These are phyloP conservation scores for Anguilla obscura DNA, from an alignment of 2,797 vertebrate genomes.

Conservation along the genomic window DNA sequence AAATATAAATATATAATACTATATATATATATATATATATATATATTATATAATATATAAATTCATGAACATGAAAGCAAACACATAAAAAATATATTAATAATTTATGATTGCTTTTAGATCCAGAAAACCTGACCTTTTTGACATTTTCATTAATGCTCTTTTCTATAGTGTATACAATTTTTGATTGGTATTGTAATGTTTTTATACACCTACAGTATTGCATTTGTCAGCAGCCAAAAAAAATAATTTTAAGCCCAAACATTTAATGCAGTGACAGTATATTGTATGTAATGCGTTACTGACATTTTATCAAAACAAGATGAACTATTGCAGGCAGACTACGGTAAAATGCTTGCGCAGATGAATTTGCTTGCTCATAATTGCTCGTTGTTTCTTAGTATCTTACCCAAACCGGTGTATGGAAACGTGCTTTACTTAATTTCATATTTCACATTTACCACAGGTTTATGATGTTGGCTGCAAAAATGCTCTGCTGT, in stretches of 20 bases:
- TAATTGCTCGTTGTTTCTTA: background rate
- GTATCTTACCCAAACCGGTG: background rate
- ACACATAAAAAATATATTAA: background rate
- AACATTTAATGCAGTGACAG: background rate
- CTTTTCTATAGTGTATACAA: background rate
- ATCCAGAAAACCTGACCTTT: background rate
- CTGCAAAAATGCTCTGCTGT: background rate
- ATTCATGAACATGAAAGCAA: background rate
- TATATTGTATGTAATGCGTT: slow-evolving; percentile 1
- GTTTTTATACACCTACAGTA: background rate
- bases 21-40: too few relatives aligned
- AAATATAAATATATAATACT: too few relatives aligned
- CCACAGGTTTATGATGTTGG: background rate
- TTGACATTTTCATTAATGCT: background rate
- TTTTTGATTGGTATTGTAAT: background rate
- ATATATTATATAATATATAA: background rate
- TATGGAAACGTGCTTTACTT: background rate
- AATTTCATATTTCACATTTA: background rate
- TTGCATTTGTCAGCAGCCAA: background rate
- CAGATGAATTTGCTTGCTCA: background rate
- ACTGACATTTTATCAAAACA: background rate
- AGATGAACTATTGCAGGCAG: background rate
- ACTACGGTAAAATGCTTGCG: background rate
- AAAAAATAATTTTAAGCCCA: background rate
- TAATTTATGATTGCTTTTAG: background rate